phyloP scores from a whole-genome alignment of 2,113 vertebrate species.

The Poeciliopsis prolifica region DNA sequence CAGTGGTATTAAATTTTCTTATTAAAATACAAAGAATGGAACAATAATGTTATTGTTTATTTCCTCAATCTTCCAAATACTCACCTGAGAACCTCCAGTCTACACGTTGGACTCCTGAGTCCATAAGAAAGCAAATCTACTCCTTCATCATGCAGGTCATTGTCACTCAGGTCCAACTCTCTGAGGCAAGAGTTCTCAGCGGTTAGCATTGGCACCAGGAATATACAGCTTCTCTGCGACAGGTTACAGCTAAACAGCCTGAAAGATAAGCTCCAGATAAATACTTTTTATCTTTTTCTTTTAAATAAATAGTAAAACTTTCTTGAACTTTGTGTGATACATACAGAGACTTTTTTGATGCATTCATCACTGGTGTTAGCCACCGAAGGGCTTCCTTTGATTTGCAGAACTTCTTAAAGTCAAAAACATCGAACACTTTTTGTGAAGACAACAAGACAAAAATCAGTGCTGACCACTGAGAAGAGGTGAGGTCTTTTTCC shows the following conservation, averaged over 20 bases:
- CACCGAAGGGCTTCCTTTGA: conserved; percentile 32
- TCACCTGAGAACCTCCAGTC: conserved; percentile 37
- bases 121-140: conserved; percentile 21
- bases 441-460: conserved; percentile 47
- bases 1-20: no score
- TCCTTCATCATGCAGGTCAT: conserved; percentile 19
- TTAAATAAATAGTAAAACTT: neutral
- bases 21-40: no score
- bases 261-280: neutral
- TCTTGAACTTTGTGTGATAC: neutral
- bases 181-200: conserved; percentile 21
- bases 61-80: neutral
- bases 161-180: conserved; percentile 41
- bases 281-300: neutral
- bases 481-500: conserved; percentile 10
- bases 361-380: conserved; percentile 40
- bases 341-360: conserved; percentile 35
- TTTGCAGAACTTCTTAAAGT: conserved; percentile 38
- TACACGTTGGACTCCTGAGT: conserved; percentile 25
- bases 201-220: conserved; percentile 13
- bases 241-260: conserved; percentile 22
- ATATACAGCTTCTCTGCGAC: conserved; percentile 12
- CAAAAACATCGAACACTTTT: conserved; percentile 24
- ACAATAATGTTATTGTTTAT: neutral
- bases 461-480: conserved; percentile 44